These are phyloP conservation scores for Chanos chanos DNA, from an alignment of 2,797 vertebrate genomes.

Conservation along the genomic window DNA sequence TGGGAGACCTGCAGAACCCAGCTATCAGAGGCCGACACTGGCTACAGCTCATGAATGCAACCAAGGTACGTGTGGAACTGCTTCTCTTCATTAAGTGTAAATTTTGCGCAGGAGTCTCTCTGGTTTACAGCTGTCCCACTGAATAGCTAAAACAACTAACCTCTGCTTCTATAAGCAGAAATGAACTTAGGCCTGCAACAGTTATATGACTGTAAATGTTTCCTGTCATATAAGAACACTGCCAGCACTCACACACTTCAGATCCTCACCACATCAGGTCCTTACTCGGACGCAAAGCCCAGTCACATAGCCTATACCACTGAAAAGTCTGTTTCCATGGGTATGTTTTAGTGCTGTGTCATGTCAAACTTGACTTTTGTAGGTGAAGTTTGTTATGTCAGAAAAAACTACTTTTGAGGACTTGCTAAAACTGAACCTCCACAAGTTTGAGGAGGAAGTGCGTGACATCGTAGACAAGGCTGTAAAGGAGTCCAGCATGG, in stretches of 20 bases:
- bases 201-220: too few species aligned
- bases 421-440: slow-evolving; percentile 74
- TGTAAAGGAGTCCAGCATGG: slow-evolving; percentile 72
- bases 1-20: slow-evolving; percentile 74
- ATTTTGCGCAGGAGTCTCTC: too few species aligned
- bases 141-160: neutral
- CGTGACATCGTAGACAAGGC: slow-evolving; percentile 78
- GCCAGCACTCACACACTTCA: too few species aligned
- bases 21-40: slow-evolving; percentile 69
- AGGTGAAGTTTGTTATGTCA: slow-evolving; percentile 79
- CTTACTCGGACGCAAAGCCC: too few species aligned
- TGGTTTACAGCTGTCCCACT: neutral
- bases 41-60: slow-evolving; percentile 75
- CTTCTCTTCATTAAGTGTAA: too few species aligned
- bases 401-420: slow-evolving; percentile 70
- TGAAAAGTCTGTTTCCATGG: neutral
- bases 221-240: too few species aligned
- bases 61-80: slow-evolving; percentile 56
- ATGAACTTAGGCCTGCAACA: too few species aligned
- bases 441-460: slow-evolving; percentile 76
- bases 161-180: too few species aligned
- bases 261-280: too few species aligned
- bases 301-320: neutral
- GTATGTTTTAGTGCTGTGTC: too few species aligned
- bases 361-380: too few species aligned